These are phyloP conservation scores for Pantherophis vulpinus DNA, from an alignment of 2,797 vertebrate species.

Conservation along the genomic window DNA sequence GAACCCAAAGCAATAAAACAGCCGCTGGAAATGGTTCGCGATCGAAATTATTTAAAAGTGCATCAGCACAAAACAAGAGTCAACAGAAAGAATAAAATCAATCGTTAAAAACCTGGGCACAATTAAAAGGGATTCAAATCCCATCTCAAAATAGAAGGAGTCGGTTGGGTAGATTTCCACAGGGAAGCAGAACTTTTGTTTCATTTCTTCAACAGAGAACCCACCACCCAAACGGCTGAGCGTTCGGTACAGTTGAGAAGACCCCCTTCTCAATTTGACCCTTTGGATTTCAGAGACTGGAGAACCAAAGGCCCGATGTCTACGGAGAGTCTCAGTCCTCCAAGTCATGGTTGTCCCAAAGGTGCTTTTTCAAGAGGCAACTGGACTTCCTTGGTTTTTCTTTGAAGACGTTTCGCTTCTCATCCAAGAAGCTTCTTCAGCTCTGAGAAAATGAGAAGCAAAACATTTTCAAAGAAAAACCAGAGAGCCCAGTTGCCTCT, in stretches of 20 bases:
- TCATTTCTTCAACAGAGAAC: not conserved
- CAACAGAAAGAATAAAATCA: not conserved
- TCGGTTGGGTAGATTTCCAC: not conserved
- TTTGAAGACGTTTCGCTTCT: not conserved
- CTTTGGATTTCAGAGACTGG: not conserved
- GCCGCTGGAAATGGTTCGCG: not conserved
- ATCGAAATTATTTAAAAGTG: not conserved
- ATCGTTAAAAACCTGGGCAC: not conserved
- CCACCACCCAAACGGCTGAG: not conserved
- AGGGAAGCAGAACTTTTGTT: not conserved
- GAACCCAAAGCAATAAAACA: not conserved
- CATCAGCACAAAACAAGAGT: not conserved
- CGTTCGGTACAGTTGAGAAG: not conserved
- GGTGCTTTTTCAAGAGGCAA: not conserved
- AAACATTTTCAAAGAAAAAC: no score
- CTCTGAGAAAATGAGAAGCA: not conserved
- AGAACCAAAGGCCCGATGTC: not conserved
- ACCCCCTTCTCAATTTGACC: no score
- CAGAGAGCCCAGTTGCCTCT: no score
- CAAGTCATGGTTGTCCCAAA: not conserved
- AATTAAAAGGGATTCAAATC: not conserved
- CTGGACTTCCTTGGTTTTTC: not conserved
- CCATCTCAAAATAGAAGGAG: not conserved
- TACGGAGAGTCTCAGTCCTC: not conserved
- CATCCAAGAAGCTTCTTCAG: not conserved